Evolutionary conservation across 2,113 vertebrate species (phyloP), one percentile per base, ranked within the genome.

Genomic region (Aspidoscelis tigris): DNA sequence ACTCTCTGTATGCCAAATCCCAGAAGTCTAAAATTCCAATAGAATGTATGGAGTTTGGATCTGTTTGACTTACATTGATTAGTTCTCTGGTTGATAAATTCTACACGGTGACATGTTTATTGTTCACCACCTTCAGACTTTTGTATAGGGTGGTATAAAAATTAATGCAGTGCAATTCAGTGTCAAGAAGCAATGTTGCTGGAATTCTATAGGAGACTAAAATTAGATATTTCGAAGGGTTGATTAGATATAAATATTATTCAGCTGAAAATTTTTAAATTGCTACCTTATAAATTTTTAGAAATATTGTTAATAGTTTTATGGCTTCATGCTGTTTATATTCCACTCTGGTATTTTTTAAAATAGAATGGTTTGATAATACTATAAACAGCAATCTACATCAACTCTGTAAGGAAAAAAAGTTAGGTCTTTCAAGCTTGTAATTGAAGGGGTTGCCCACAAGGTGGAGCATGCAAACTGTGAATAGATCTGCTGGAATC

Each of bases 391-490:
- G 18, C 58, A 61, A 16, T 61, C 18, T 18, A 4, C 12, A 61
- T 61, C 58, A 61, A 61, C 58, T 61, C 8, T 24, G 22, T 33
- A 55, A 65, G 10, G 33, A 75, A 26, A 76, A 53, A 10, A 20
- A 50, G 39, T 69, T 7, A 7, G 81, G 11, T 12, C n/a, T 44
- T 0, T 26, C 75, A 76, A 9, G 58, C 43, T 8, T 86, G 1
- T 77, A 86, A 21, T 78, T 78, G 24, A 20, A 70, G 72, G 50
- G 68, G n/a, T 58, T 9, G 83, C 79, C 92, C 92, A 90, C 90
- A 85, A 80, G 92, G 80, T 92, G 93, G 92, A 86, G 90, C 85
- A 55, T 84, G 82, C 82, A 78, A 72, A 70, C 50, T 79, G 85
- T 88, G 6, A 26, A 47, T 69, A 76, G 26, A 14, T 53, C 70